Evolutionary conservation across 2,888 invertebrate genomes (phyloP).

Genomic region (Stratiomys singularior): DNA sequence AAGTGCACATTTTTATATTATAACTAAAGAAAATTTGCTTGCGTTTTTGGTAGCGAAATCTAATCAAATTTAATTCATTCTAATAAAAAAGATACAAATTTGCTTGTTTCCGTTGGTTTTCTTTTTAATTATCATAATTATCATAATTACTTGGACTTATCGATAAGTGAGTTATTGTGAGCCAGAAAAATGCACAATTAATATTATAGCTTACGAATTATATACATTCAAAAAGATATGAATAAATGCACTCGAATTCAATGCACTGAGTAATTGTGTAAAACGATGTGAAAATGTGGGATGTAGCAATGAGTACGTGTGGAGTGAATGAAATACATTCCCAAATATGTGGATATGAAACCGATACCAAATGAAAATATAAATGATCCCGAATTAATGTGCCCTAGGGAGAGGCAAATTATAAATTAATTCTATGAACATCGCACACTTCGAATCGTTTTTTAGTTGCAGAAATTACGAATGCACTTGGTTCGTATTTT

Average conservation of each 20-base stretch:
- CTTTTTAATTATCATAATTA: constrained; percentile 2
- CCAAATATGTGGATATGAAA: not conserved
- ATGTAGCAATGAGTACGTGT: not conserved
- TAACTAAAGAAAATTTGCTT: too few relatives aligned
- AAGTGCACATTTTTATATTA: too few relatives aligned
- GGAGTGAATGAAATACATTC: not conserved
- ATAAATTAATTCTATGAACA: not conserved
- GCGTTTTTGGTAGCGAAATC: too few relatives aligned
- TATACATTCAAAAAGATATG: not conserved
- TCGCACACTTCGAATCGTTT: constrained; percentile 26
- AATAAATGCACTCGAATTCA: constrained; percentile 21
- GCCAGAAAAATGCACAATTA: not conserved
- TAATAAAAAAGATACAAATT: not conserved
- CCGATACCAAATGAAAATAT: constrained; percentile 17
- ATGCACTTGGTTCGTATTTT: constrained; percentile 14
- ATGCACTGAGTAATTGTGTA: constrained; percentile 2
- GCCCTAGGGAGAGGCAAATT: not conserved
- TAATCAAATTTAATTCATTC: too few relatives aligned
- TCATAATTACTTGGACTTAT: constrained; percentile 15
- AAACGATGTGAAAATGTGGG: constrained; percentile 6
- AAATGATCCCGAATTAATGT: constrained; percentile 18
- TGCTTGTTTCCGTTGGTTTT: not conserved
- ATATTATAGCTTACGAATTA: constrained; percentile 28
- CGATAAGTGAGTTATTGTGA: not conserved
- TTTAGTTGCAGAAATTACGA: constrained; percentile 19